Percentiles rank a stretch among this genome's conserved stretches.
Evolutionary conservation across 2,113 vertebrate genomes (phyloP).

Genomic region (Ciconia maguari): DNA sequence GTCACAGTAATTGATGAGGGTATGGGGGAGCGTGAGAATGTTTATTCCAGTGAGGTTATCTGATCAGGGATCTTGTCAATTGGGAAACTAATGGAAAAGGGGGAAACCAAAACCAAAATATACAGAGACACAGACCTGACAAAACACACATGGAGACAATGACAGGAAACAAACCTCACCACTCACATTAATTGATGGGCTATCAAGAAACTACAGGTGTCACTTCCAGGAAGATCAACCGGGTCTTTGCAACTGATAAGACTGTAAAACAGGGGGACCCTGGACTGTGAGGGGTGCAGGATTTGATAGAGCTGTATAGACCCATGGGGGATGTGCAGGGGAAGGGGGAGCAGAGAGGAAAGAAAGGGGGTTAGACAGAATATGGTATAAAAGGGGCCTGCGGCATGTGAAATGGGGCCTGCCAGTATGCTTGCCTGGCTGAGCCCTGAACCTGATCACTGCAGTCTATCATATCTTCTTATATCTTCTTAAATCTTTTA

Average conservation of each 20-base stretch:
- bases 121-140: neutral
- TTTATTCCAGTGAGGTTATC: neutral
- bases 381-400: neutral
- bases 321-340: neutral
- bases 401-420: neutral
- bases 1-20: neutral
- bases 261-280: neutral
- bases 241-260: neutral
- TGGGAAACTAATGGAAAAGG: neutral
- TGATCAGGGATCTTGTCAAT: neutral
- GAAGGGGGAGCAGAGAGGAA: neutral
- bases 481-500: neutral
- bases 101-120: neutral
- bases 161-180: neutral
- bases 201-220: neutral
- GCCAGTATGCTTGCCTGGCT: neutral
- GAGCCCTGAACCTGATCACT: neutral
- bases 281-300: too few relatives aligned
- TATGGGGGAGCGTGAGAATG: neutral
- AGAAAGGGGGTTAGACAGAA: neutral
- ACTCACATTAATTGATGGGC: too few relatives aligned
- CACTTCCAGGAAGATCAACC: neutral
- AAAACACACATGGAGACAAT: neutral
- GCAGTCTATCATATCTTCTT: too few relatives aligned
- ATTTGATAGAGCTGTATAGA: neutral